Evolutionary conservation across 2,888 invertebrate genomes (phyloP).

Genomic region (Artemia sinica): DNA sequence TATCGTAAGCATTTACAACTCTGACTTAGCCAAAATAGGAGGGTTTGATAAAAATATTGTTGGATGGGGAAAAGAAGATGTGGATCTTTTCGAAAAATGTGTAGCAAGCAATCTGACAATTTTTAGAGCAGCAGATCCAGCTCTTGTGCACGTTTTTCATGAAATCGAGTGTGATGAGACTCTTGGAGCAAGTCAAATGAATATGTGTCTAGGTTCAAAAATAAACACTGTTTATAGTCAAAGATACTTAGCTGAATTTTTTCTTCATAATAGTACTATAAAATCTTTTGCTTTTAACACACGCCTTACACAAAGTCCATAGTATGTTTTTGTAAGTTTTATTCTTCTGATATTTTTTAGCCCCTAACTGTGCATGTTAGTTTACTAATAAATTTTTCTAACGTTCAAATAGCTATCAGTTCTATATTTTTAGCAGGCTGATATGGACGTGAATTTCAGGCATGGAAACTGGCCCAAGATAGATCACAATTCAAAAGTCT

Average conservation of each 20-base stretch:
- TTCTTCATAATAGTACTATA: neutral
- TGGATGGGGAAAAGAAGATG: conserved; percentile 97
- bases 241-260: conserved; percentile 28
- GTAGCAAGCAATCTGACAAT: conserved; percentile 48
- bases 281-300: too few relatives aligned
- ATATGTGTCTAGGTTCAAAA: conserved; percentile 83
- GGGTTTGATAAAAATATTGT: conserved; percentile 77
- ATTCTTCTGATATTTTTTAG: too few relatives aligned
- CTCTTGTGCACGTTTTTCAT: conserved; percentile 82
- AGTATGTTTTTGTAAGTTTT: too few relatives aligned
- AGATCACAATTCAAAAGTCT: too few relatives aligned
- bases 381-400: too few relatives aligned
- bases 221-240: conserved; percentile 53
- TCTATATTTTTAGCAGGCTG: too few relatives aligned
- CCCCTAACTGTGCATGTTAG: too few relatives aligned
- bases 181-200: conserved; percentile 57
- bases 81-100: conserved; percentile 74
- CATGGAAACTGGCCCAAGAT: too few relatives aligned
- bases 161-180: conserved; percentile 63
- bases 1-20: conserved; percentile 72
- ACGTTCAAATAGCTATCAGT: too few relatives aligned
- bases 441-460: too few relatives aligned
- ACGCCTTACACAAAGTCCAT: too few relatives aligned
- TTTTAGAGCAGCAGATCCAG: conserved; percentile 69
- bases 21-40: conserved; percentile 60